Percentiles rank a stretch among this genome's conserved stretches.
Evolutionary conservation across 2,113 vertebrate species (phyloP).

Genomic region (Eidolon helvum): DNA sequence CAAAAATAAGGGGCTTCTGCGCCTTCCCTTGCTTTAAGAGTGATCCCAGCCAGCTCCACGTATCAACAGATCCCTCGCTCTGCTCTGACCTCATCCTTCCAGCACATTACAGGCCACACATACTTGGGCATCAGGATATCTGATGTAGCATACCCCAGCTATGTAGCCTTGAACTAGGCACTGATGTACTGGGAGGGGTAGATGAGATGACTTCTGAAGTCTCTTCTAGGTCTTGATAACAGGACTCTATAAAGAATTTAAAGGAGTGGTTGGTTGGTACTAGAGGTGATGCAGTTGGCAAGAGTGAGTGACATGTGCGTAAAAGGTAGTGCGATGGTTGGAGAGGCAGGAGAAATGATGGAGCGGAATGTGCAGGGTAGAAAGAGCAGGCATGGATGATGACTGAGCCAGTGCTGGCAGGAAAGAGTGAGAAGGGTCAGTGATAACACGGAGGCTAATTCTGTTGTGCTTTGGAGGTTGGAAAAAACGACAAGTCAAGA

Average conservation of each 20-base stretch:
- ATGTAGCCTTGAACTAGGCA: not conserved
- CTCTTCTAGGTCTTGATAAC: not conserved
- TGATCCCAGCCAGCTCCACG: not conserved
- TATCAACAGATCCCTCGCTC: not conserved
- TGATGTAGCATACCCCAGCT: too few species aligned
- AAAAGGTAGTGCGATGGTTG: not conserved
- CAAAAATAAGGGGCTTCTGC: not conserved
- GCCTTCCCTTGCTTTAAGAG: not conserved
- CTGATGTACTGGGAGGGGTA: accelerated
- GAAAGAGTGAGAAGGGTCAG: not conserved
- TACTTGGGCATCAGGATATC: not conserved
- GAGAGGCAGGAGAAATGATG: not conserved
- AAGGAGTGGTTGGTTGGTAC: not conserved
- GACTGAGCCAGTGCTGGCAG: not conserved
- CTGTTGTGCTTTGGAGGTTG: not conserved
- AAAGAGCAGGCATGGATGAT: not conserved
- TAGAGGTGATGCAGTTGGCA: not conserved
- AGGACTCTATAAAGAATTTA: not conserved
- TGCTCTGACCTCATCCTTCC: not conserved
- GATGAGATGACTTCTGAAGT: not conserved
- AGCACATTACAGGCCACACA: not conserved
- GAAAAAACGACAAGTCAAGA: not conserved
- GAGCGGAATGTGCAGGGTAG: not conserved
- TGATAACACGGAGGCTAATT: not conserved
- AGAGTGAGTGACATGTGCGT: not conserved